Evolutionary conservation across 2,888 invertebrate species (phyloP).

Genomic region (Aleiodes leptofemur): DNA sequence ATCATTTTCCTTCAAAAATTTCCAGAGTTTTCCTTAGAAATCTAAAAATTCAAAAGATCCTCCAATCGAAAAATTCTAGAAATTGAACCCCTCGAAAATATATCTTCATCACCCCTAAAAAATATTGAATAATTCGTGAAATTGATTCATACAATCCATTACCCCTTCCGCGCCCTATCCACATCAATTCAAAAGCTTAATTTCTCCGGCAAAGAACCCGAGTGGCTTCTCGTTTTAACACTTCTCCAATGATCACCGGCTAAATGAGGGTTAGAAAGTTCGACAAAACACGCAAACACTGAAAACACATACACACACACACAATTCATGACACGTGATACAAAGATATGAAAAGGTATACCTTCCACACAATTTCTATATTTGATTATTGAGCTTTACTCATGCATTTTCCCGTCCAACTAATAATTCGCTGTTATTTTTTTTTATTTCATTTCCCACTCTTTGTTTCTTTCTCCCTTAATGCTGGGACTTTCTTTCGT

Average conservation of each 20-base stretch:
- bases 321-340: conserved; percentile 36
- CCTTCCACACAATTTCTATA: not conserved
- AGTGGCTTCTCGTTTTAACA: conserved; percentile 59
- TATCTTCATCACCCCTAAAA: too few relatives aligned
- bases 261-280: conserved; percentile 18
- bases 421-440: conserved; percentile 5
- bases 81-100: too few relatives aligned
- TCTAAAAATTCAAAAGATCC: not conserved
- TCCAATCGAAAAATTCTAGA: not conserved
- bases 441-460: not conserved
- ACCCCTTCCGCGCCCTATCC: not conserved
- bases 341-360: not conserved
- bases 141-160: conserved; percentile 21
- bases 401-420: conserved; percentile 14
- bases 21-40: too few relatives aligned
- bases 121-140: conserved; percentile 1
- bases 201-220: conserved; percentile 38
- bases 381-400: conserved; percentile 12
- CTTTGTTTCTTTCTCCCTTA: conserved; percentile 18
- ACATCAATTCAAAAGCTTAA: conserved; percentile 10
- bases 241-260: conserved; percentile 56
- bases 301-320: conserved; percentile 15
- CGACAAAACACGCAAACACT: conserved; percentile 35
- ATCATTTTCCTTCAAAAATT: too few relatives aligned
- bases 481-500: conserved; percentile 27